Base-by-base conservation (phyloP, 1,140 invertebrate genomes). In the Meloidogyne exigua region DNA sequence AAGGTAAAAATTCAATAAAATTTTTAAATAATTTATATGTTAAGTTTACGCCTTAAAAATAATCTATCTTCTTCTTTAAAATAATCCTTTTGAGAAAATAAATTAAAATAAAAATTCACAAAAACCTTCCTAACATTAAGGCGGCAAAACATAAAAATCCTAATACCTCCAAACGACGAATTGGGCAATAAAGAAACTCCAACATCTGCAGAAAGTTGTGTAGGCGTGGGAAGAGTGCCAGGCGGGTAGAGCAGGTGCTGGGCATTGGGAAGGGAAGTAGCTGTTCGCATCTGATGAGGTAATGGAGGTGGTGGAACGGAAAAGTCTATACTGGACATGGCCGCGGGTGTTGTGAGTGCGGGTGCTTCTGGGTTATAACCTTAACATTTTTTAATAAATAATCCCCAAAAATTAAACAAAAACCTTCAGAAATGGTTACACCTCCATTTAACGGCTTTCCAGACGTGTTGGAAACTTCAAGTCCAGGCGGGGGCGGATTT, bases 401-500 rank as follows among this genome's bases (percentile, higher is more conserved):
- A 32, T 7, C 7, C 3, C 18, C 7, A 15, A 18, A 18, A n/a
- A 67, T 2, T 18, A n/a, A n/a, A n/a, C n/a, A n/a, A 32, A 32
- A 32, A 71, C 69, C 69, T 71, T 71, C 69, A 49, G 69, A 57
- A 32, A 71, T 62, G 49, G 39, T 32, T 11, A 13, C 69, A 23
- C 36, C 23, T 21, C 72, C 28, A 26, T 7, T 32, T n/a, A 26
- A 65, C 18, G 28, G 12, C 23, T 73, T 68, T 42, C 66, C 66
- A 68, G 18, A 18, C 4, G 72, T 15, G 1, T 26, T 13, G 18
- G 67, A 39, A 68, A 13, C 21, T n/a, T 82, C 78, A 39, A 81
- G 36, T 23, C 79, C 75, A 12, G 82, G 81, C 21, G 79, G 78
- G 10, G 80, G 80, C 26, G 80, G 80, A 57, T 83, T 80, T 57